Percentiles rank a stretch among this genome's conserved stretches.
Conservation (phyloP, 2,888 invertebrate species). For the Cataglyphis rosenhaueri region DNA sequence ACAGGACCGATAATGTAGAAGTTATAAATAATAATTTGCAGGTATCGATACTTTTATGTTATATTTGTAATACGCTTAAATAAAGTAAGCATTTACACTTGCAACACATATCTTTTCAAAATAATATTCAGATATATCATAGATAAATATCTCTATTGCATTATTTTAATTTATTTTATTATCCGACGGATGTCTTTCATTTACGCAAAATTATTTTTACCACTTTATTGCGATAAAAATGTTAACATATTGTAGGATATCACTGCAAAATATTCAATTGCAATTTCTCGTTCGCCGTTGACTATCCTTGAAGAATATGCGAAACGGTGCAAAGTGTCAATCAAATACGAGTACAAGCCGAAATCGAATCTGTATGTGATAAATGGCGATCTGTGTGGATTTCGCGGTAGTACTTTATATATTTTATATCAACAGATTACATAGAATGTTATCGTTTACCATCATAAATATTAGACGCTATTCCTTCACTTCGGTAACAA, state of each 20-base stretch:
- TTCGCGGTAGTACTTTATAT: constrained; percentile 60
- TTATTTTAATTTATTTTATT: background rate
- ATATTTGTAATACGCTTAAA: background rate
- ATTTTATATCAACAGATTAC: background rate
- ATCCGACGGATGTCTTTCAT: background rate
- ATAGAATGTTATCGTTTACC: background rate
- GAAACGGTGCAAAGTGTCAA: constrained; percentile 61
- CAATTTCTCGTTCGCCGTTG: constrained; percentile 57
- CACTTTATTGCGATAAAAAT: background rate
- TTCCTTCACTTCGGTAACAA: background rate
- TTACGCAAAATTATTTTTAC: background rate
- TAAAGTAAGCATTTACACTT: background rate
- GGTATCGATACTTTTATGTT: background rate
- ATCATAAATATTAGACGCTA: background rate
- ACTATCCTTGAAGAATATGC: constrained; percentile 71
- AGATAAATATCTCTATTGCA: background rate
- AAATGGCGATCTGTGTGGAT: constrained; percentile 72
- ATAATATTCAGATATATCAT: background rate
- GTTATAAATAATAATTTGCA: background rate
- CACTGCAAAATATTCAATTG: constrained; percentile 48
- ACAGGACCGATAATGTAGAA: background rate
- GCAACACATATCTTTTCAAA: background rate
- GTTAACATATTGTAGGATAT: constrained; percentile 53
- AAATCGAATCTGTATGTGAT: constrained; percentile 65
- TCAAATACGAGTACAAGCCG: constrained; percentile 59